Percentiles rank a stretch among this genome's conserved stretches.
Evolutionary conservation across 64 coral and sea anemone genomes (phyloP).

Genomic region (Acropora yongei): DNA sequence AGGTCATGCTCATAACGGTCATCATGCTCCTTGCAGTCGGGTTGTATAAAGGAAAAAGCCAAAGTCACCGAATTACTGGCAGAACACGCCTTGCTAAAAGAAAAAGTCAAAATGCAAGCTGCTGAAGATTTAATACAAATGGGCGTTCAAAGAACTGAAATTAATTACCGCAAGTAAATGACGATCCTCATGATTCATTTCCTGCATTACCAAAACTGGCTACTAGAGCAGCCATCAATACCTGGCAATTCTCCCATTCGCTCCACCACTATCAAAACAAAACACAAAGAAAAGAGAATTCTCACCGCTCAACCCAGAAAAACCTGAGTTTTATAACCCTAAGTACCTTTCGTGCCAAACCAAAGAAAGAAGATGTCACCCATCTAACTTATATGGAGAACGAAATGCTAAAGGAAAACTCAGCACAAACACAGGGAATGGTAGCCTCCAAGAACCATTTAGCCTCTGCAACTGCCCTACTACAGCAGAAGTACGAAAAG

Average conservation of each 20-base stretch:
- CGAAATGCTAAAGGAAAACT: too few species aligned
- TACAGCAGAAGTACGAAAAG: not conserved
- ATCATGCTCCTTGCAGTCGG: too few species aligned
- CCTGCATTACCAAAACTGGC: not conserved
- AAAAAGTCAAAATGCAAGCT: conserved; percentile 1
- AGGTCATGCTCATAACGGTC: too few species aligned
- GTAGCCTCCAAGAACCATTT: not conserved
- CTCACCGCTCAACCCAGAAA: conserved; percentile 13
- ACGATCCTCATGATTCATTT: conserved; percentile 5
- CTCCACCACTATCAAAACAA: not conserved
- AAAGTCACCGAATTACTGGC: too few species aligned
- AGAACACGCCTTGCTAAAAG: not conserved
- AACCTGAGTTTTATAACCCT: not conserved
- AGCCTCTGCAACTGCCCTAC: not conserved
- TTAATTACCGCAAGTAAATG: not conserved
- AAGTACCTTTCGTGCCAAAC: not conserved
- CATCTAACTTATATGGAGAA: not conserved
- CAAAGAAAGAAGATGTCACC: not conserved
- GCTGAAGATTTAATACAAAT: not conserved
- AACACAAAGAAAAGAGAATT: conserved; percentile 5
- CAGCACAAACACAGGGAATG: not conserved
- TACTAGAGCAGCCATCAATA: too few species aligned
- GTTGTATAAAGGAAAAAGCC: too few species aligned
- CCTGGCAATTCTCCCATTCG: conserved; percentile 2
- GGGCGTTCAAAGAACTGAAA: not conserved